phyloP scores from a whole-genome alignment of 2,113 vertebrate genomes.

The Oceanites oceanicus region DNA sequence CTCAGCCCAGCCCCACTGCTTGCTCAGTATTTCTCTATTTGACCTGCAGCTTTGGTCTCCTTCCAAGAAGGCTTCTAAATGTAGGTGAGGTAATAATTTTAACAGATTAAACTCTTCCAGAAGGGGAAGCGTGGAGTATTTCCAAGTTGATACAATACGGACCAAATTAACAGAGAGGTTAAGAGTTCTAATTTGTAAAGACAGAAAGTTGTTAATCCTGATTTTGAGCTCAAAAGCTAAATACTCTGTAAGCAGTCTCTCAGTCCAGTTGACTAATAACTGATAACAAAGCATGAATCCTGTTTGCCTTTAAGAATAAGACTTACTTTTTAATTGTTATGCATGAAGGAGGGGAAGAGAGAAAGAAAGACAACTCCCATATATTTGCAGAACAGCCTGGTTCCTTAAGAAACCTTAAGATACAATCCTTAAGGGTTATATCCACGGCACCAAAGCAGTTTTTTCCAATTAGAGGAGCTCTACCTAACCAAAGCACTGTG shows the following conservation, averaged over 20 bases:
- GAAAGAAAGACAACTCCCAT: neutral
- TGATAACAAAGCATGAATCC: neutral
- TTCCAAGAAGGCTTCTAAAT: constrained; percentile 7
- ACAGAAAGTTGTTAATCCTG: neutral
- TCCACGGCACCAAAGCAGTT: neutral
- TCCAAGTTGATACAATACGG: neutral
- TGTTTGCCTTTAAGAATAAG: neutral
- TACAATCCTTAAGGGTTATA: neutral
- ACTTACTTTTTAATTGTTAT: neutral
- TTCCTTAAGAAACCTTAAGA: neutral
- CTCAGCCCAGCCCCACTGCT: neutral
- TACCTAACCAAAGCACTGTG: neutral
- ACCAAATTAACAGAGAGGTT: constrained; percentile 5
- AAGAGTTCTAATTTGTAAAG: neutral
- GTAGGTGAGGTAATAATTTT: neutral
- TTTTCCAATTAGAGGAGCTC: neutral
- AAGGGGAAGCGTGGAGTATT: neutral
- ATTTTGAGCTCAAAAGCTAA: neutral
- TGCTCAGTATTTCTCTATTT: neutral
- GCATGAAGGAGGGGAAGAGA: neutral
- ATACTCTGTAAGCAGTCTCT: neutral
- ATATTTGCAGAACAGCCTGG: neutral
- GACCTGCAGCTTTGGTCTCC: constrained; percentile 9
- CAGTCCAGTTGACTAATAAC: neutral
- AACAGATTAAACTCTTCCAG: constrained; percentile 38